phyloP scores from a whole-genome alignment of 2,113 vertebrate species.

The Thalassarche chlororhynchos region DNA sequence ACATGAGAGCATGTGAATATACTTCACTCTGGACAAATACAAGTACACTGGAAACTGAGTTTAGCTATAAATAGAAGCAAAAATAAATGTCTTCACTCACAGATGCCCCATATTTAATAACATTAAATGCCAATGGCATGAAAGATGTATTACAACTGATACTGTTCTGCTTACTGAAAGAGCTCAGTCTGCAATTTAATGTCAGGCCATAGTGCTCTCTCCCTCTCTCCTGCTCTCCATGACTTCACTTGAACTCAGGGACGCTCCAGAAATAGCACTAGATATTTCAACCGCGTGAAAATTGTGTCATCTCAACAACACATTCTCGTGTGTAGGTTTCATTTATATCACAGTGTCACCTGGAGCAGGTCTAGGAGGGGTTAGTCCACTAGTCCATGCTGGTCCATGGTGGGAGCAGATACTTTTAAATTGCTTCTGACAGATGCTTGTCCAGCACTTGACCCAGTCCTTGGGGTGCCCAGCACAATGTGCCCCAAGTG shows the following conservation, averaged over 20 bases:
- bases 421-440: not conserved
- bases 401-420: not conserved
- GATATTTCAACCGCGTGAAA: not conserved
- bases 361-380: not conserved
- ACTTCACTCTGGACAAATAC: not conserved
- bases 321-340: not conserved
- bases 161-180: not conserved
- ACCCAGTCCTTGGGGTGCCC: not conserved
- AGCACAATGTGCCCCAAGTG: not conserved
- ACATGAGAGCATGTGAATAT: not conserved
- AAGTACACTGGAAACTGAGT: not conserved
- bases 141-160: not conserved
- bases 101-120: not conserved
- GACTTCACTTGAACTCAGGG: not conserved
- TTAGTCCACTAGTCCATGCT: not conserved
- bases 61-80: conserved; percentile 9
- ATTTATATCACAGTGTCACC: not conserved
- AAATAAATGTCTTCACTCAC: not conserved
- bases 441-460: not conserved
- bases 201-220: not conserved
- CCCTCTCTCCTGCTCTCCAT: not conserved
- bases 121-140: not conserved
- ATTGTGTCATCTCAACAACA: not conserved
- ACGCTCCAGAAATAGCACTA: not conserved
- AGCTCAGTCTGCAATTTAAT: not conserved